Evolutionary conservation across 2,888 invertebrate genomes (phyloP), one percentile per base, ranked within the genome.

Genomic region (Limnephilus rhombicus): DNA sequence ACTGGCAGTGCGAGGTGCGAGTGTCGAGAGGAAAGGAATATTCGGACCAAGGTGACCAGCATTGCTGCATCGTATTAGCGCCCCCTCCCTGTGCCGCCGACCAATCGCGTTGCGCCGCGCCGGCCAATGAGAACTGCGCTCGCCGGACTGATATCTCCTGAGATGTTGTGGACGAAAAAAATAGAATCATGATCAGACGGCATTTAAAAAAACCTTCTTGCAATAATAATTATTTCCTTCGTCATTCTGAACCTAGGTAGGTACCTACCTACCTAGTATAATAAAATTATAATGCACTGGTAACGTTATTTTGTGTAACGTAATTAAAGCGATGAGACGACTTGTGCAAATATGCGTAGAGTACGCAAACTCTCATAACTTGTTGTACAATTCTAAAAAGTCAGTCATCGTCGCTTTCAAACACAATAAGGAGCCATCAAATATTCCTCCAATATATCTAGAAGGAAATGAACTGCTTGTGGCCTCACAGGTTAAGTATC

Each of bases 31-130:
- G 45, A 86, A 45, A 45, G 86, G 86, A 86, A 86, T 24, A 86
- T 86, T 86, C 86, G 86, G 86, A 86, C 86, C 86, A 86, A 86
- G 86, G 86, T 86, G 86, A 86, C 86, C 86, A n/a, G 86, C 86
- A 86, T 86, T 86, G 86, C 86, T 86, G 86, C 86, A 86, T 86
- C 49, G 49, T 45, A 86, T 86, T 83, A 83, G 37, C 37, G 34
- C 83, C 83, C 83, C 83, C 29, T 41, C 49, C 49, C 45, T 45
- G 29, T 12, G 41, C n/a, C 86, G 68, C 45, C 83, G 34, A 31
- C 86, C 86, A 86, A 86, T 86, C 86, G 29, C 12, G 86, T 45
- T 13, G 86, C 49, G 37, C 86, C 45, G 41, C 85, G 37, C 37
- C 45, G 2, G 9, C 68, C 68, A 68, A 68, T 68, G 45, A 83